Base-by-base conservation (phyloP, 2,888 invertebrate genomes). In the Scaptomyza caliginosa region DNA sequence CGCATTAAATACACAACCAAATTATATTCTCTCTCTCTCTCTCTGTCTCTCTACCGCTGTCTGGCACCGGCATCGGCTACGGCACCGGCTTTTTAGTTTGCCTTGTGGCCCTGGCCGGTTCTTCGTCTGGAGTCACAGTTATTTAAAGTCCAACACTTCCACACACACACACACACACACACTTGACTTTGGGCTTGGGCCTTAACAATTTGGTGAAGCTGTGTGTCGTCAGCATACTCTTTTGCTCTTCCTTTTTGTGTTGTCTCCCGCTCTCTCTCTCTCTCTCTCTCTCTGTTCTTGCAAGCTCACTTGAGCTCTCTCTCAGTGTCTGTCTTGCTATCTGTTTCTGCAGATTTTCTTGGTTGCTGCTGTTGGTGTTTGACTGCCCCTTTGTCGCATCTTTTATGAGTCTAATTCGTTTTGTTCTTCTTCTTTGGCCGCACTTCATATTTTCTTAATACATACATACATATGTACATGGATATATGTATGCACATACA, bases 121-220 rank as follows among this genome's bases (percentile, higher is more conserved):
- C 70, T 77, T 73, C n/a, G n/a, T n/a, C 38, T 59, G 56, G 70
- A 72, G 78, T 77, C 77, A 73, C 69, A 75, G 73, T 77, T 75
- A 75, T 75, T 77, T 75, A 77, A 75, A 75, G 74, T 74, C 67
- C 74, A 74, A 54, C 67, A 70, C 59, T 40, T 59, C 19, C 48
- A 55, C 46, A 55, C 46, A 58, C 59, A 45, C 42, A 40, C 45
- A 32, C 36, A 26, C 42, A 34, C 38, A 46, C 38, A 38, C 67
- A 76, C 57, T 67, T 75, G 75, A 75, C 74, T 74, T 74, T 74
- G 62, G 67, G 73, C 48, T 72, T 58, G 63, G 75, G 56, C 70
- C 58, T 46, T 75, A 75, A 63, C 70, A 64, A 13, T 56, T 56
- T 26, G 49, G 65, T 42, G 49, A 54, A 65, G 51, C 58, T 66